A percentile compares a stretch with the other conserved stretches of the same genome.
These are phyloP conservation scores for Platycheirus albimanus DNA, from an alignment of 2,888 invertebrate species.

Conservation along the genomic window DNA sequence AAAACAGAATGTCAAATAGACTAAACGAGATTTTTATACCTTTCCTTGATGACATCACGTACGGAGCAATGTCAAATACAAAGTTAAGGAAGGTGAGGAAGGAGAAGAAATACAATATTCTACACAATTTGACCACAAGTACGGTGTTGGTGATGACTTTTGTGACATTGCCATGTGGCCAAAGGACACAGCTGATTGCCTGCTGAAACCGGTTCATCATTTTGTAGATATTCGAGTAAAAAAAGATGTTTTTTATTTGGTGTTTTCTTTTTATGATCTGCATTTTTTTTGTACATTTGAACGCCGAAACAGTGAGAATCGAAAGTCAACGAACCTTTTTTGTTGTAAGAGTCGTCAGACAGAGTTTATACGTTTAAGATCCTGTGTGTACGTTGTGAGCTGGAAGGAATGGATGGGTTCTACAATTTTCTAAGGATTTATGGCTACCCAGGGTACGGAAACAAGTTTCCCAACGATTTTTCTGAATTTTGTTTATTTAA, in stretches of 20 bases:
- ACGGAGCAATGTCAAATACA: slow-evolving; percentile 50
- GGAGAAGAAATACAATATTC: slow-evolving; percentile 3
- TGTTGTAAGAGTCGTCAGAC: too few species aligned
- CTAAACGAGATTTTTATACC: slow-evolving; percentile 79
- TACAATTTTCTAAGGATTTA: too few species aligned
- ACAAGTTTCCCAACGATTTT: too few species aligned
- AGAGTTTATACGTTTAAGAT: too few species aligned
- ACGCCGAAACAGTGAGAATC: not conserved
- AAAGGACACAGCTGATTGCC: slow-evolving; percentile 69
- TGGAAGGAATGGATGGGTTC: too few species aligned
- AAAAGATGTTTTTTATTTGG: not conserved
- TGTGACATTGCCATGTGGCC: slow-evolving; percentile 69
- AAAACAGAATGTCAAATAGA: slow-evolving; percentile 79
- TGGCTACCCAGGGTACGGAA: too few species aligned
- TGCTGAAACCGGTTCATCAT: slow-evolving; percentile 69
- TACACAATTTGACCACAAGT: slow-evolving; percentile 69
- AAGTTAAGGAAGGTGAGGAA: slow-evolving; percentile 1
- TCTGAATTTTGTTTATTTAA: too few species aligned
- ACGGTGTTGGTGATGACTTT: slow-evolving; percentile 67
- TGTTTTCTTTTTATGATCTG: not conserved
- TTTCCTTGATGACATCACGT: slow-evolving; percentile 73
- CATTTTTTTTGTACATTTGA: slow-evolving; percentile 3
- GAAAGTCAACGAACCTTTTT: not conserved
- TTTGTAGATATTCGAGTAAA: slow-evolving; percentile 54
- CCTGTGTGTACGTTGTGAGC: too few species aligned